A percentile compares a stretch with the other conserved stretches of the same genome.
phyloP scores from a whole-genome alignment of 2,888 invertebrate species.

The Limnephilus auricula region DNA sequence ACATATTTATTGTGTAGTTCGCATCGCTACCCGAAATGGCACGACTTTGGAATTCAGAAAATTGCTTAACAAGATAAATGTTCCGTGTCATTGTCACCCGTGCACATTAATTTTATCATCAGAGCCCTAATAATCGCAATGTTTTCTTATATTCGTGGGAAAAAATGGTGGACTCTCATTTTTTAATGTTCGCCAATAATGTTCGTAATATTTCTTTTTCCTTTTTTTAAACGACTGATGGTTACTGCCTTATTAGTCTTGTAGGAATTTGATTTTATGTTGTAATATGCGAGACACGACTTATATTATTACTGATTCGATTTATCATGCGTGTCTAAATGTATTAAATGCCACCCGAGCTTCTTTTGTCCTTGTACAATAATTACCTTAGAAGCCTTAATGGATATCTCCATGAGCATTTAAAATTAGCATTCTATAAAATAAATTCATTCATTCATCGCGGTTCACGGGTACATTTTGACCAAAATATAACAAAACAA shows the following conservation, averaged over 20 bases:
- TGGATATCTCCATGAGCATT: not conserved
- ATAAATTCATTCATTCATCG: slow-evolving; percentile 22
- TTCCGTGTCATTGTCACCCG: slow-evolving; percentile 21
- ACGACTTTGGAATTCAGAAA: slow-evolving; percentile 8
- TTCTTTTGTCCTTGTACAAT: not conserved
- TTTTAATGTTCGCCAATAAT: not conserved
- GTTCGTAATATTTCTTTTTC: not conserved
- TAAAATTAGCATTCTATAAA: not conserved
- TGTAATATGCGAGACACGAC: not conserved
- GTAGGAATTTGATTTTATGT: not conserved
- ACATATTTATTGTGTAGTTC: not conserved
- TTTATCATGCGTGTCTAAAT: not conserved
- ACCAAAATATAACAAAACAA: slow-evolving; percentile 40
- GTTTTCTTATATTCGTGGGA: slow-evolving; percentile 26
- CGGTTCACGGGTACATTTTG: not conserved
- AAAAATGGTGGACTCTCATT: not conserved
- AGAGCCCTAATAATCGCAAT: slow-evolving; percentile 62
- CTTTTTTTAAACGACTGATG: too few species aligned
- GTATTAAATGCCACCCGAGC: not conserved
- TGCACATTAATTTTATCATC: slow-evolving; percentile 31
- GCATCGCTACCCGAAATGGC: not conserved
- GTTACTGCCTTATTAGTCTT: not conserved
- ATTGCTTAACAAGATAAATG: not conserved
- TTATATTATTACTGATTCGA: not conserved
- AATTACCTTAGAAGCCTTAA: not conserved